Percentiles rank a stretch among this genome's conserved stretches.
Conservation (phyloP, 2,113 vertebrate species). For the Stictonetta naevosa region DNA sequence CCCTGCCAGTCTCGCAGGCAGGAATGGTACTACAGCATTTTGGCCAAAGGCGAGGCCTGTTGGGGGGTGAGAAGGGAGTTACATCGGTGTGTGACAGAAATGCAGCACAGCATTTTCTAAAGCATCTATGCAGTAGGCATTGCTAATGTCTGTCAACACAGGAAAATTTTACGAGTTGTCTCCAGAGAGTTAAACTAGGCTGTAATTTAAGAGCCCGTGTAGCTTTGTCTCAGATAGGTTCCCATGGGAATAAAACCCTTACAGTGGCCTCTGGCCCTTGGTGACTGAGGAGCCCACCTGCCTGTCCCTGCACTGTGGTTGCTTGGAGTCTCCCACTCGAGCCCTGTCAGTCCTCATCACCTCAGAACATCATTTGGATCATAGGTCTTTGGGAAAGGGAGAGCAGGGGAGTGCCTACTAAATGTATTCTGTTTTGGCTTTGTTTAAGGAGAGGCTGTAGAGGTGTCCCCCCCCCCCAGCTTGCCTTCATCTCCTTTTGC, state of each 20-base stretch:
- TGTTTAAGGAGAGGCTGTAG: neutral
- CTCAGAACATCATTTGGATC: neutral
- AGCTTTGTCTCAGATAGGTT: neutral
- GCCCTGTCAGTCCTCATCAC: neutral
- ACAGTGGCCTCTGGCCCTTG: neutral
- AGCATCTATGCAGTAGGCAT: neutral
- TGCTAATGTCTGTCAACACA: neutral
- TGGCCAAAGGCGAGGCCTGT: neutral
- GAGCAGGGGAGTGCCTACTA: neutral
- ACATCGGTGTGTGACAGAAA: neutral
- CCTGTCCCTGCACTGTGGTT: neutral
- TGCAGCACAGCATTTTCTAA: rapidly evolving
- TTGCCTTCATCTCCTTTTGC: neutral
- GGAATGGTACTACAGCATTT: neutral
- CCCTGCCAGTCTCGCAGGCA: neutral
- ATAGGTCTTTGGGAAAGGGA: neutral
- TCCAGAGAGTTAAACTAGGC: neutral
- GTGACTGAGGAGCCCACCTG: neutral
- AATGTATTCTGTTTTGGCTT: neutral
- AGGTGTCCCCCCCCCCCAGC: neutral
- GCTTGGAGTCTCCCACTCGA: neutral
- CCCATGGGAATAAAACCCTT: too few relatives aligned
- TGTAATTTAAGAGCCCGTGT: neutral
- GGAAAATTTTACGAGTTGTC: neutral
- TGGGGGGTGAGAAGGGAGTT: neutral